Percentiles rank a stretch among this genome's conserved stretches.
Conservation (phyloP, 37 sponge, comb jelly and placozoan species). For the Ianthella basta region DNA sequence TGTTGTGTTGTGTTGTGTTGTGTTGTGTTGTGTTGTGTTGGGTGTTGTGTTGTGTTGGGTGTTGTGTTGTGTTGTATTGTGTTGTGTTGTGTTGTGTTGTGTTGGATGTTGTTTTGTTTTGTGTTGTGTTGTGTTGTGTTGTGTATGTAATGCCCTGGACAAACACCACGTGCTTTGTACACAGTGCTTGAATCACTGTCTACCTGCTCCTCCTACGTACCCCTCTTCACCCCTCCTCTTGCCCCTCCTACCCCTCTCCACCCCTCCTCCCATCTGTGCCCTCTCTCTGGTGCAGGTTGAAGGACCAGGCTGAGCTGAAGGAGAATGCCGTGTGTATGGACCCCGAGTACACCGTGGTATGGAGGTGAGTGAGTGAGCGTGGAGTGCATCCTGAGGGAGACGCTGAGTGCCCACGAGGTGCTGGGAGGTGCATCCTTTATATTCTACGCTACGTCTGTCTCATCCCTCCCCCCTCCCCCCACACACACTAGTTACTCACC, state of each 20-base stretch:
- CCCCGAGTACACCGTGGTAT: slow-evolving; percentile 78
- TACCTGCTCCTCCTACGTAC: too few species aligned
- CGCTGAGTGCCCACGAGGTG: too few species aligned
- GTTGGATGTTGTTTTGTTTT: too few species aligned
- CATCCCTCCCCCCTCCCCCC: neutral
- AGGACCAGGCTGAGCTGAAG: slow-evolving; percentile 64
- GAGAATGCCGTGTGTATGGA: slow-evolving; percentile 65
- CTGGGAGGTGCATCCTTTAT: too few species aligned
- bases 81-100: too few species aligned
- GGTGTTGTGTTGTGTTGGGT: neutral
- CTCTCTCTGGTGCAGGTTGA: slow-evolving; percentile 13
- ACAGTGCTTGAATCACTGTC: too few species aligned
- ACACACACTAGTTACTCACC: slow-evolving; percentile 34
- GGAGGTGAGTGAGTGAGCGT: too few species aligned
- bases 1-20: neutral
- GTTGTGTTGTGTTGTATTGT: neutral
- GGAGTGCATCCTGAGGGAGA: too few species aligned
- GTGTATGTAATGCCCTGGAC: too few species aligned
- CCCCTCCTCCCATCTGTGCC: neutral
- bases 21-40: neutral
- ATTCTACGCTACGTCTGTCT: too few species aligned
- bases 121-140: too few species aligned
- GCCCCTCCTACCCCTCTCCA: neutral
- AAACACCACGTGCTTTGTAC: too few species aligned
- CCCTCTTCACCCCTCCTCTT: neutral